Percentiles rank a stretch among this genome's conserved stretches.
Conservation (phyloP, 2,113 vertebrate species). For the Enhydra lutris region DNA sequence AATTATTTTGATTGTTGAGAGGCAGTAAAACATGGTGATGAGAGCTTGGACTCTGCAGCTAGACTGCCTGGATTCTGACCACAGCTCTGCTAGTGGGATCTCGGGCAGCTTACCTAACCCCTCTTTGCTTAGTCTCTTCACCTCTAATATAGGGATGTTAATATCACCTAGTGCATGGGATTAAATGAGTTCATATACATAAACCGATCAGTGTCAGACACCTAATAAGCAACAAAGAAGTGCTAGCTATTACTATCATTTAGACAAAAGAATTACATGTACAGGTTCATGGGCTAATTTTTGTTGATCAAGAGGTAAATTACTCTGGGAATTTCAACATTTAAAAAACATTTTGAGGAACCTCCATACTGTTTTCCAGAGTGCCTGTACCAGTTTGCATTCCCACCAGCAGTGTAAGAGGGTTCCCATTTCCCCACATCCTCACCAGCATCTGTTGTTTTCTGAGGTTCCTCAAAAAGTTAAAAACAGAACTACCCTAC, state of each 20-base stretch:
- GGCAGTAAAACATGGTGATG: slow-evolving; percentile 21
- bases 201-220: background rate
- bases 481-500: too few species aligned
- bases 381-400: background rate
- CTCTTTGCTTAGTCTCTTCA: slow-evolving; percentile 47
- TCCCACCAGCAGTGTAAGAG: too few species aligned
- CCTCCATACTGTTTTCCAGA: background rate
- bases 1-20: slow-evolving; percentile 61
- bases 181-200: slow-evolving; percentile 21
- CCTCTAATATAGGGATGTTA: slow-evolving; percentile 1
- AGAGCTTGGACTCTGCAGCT: background rate
- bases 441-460: too few species aligned
- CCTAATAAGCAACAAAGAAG: slow-evolving; percentile 4
- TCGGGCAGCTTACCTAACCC: slow-evolving; percentile 35
- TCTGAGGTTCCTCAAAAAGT: too few species aligned
- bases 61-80: slow-evolving; percentile 18
- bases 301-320: slow-evolving; percentile 21
- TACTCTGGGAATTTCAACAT: slow-evolving; percentile 34
- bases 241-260: slow-evolving; percentile 32
- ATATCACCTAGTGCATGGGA: background rate
- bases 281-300: slow-evolving; percentile 40
- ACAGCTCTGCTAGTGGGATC: background rate
- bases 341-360: slow-evolving; percentile 32
- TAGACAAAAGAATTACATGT: slow-evolving; percentile 25
- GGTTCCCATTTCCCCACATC: too few species aligned